phyloP scores from a whole-genome alignment of 2,113 vertebrate species.

The Burhinus bistriatus region DNA sequence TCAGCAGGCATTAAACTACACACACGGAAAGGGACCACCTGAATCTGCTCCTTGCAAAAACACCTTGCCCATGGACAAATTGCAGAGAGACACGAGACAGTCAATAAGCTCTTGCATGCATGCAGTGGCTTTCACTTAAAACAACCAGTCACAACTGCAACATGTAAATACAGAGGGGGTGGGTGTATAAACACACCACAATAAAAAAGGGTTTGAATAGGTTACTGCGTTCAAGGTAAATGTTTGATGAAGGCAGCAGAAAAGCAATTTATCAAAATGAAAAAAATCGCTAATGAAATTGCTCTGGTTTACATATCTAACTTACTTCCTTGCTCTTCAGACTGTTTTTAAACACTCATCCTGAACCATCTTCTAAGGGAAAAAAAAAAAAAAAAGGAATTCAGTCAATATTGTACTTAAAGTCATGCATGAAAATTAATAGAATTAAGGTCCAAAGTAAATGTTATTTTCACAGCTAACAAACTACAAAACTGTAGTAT shows the following conservation, averaged over 20 bases:
- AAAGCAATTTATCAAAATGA: neutral
- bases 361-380: neutral
- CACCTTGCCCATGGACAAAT: neutral
- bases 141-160: neutral
- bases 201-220: neutral
- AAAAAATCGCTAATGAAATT: neutral
- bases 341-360: neutral
- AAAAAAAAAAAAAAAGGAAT: neutral
- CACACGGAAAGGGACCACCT: neutral
- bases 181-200: neutral
- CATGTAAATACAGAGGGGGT: neutral
- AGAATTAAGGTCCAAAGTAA: neutral
- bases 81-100: neutral
- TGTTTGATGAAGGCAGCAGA: accelerated
- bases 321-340: neutral
- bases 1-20: neutral
- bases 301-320: neutral
- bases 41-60: neutral
- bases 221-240: neutral
- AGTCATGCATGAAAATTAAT: neutral
- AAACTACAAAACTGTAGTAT: neutral
- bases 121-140: neutral
- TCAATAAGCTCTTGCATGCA: neutral
- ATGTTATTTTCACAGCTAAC: neutral
- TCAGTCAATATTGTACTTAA: neutral